A percentile compares a stretch with the other conserved stretches of the same genome.
phyloP scores from a whole-genome alignment of 2,888 invertebrate genomes.

The Polietes domitor region DNA sequence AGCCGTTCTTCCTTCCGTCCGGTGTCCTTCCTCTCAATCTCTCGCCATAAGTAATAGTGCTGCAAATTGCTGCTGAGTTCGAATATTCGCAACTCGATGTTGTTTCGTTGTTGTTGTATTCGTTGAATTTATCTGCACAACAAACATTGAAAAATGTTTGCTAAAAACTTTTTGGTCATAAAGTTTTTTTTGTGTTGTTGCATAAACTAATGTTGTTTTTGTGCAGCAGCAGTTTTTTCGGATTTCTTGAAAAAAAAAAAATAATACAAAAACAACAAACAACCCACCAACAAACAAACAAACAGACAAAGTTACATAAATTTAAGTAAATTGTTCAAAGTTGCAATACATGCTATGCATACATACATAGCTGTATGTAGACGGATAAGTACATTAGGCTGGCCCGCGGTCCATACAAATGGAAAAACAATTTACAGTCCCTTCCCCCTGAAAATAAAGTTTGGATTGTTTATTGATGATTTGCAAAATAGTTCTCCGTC shows the following conservation, averaged over 20 bases:
- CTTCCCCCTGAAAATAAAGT: too few relatives aligned
- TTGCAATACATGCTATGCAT: slow-evolving; percentile 22
- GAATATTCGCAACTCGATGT: neutral
- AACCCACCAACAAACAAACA: neutral
- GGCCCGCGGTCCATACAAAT: too few relatives aligned
- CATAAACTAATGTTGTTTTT: slow-evolving; percentile 57
- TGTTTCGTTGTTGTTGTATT: neutral
- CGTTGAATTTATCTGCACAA: slow-evolving; percentile 25
- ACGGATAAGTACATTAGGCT: too few relatives aligned
- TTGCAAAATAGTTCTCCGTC: too few relatives aligned
- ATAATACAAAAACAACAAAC: neutral
- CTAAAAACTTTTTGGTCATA: slow-evolving; percentile 54
- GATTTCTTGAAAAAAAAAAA: slow-evolving; percentile 14
- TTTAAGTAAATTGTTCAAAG: slow-evolving; percentile 52
- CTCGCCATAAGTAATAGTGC: neutral
- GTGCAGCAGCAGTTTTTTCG: neutral
- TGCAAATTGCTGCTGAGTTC: neutral
- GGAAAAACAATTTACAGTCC: too few relatives aligned
- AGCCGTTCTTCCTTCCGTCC: neutral
- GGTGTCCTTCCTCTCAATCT: neutral
- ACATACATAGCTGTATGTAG: too few relatives aligned
- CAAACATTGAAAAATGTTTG: slow-evolving; percentile 52
- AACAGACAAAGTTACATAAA: slow-evolving; percentile 35
- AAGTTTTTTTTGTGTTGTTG: slow-evolving; percentile 59
- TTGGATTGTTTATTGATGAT: too few relatives aligned